Conservation (phyloP, 1,140 invertebrate genomes). For the Eurosta solidaginis region DNA sequence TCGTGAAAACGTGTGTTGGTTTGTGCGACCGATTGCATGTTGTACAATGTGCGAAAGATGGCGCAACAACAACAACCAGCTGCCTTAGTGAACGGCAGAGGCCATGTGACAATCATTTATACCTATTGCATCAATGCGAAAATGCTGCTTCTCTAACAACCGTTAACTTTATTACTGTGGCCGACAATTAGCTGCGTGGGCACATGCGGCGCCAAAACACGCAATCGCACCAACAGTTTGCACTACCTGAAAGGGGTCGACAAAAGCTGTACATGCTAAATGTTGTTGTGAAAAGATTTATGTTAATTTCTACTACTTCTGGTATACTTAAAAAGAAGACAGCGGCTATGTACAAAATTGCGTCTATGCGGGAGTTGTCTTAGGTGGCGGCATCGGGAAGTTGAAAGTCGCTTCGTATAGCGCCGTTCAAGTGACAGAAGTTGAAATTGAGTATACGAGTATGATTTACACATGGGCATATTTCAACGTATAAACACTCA, state of each 20-base stretch:
- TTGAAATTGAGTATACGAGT: neutral
- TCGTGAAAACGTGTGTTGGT: slow-evolving; percentile 18
- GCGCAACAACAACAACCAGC: neutral
- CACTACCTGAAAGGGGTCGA: neutral
- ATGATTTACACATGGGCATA: too few species aligned
- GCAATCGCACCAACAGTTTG: neutral
- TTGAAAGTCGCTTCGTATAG: too few species aligned
- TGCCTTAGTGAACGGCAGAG: neutral
- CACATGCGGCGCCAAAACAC: neutral
- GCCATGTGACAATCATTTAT: neutral
- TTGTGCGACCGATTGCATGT: neutral
- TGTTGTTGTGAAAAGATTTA: neutral
- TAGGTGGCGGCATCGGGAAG: neutral
- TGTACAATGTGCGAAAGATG: neutral
- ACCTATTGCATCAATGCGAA: neutral
- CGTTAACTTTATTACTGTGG: neutral
- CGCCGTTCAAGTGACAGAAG: neutral
- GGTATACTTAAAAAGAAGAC: neutral
- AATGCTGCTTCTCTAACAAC: neutral
- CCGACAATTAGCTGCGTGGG: slow-evolving; percentile 16
- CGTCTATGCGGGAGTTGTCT: neutral
- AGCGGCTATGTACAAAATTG: neutral
- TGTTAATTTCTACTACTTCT: neutral
- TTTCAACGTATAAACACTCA: too few species aligned
- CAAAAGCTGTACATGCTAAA: neutral